Evolutionary conservation across 2,113 vertebrate species (phyloP).

Genomic region (Nanger granti): DNA sequence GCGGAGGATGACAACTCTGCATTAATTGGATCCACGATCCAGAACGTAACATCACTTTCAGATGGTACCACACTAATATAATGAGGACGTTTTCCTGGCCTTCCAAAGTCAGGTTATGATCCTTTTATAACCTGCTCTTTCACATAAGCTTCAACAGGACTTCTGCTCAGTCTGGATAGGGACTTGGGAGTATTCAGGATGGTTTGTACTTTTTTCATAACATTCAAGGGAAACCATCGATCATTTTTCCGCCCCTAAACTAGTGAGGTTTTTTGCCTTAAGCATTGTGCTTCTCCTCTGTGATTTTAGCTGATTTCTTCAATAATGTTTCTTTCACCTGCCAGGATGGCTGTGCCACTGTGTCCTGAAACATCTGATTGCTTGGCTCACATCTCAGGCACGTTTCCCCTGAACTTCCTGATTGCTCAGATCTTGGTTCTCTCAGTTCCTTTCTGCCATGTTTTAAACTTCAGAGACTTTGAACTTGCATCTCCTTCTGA

Average conservation of each 20-base stretch:
- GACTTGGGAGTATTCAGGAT: not conserved
- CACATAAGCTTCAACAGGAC: not conserved
- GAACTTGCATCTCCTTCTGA: constrained; percentile 44
- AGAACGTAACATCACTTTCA: not conserved
- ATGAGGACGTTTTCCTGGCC: not conserved
- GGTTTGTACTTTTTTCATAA: not conserved
- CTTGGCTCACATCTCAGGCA: not conserved
- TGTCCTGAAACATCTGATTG: not conserved
- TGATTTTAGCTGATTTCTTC: not conserved
- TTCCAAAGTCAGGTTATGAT: not conserved
- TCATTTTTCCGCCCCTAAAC: not conserved
- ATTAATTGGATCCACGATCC: not conserved
- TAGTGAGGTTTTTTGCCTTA: not conserved
- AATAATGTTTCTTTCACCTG: not conserved
- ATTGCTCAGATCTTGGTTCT: not conserved
- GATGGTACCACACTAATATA: no score
- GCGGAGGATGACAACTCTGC: no score
- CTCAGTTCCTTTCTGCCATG: not conserved
- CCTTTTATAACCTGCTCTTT: not conserved
- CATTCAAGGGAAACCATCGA: not conserved
- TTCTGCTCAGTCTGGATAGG: not conserved
- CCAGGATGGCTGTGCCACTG: no score
- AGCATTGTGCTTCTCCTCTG: not conserved
- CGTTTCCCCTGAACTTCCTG: not conserved
- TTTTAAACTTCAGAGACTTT: constrained; percentile 51